Conservation (phyloP, 2,797 vertebrate genomes). For the Smutsia gigantea region DNA sequence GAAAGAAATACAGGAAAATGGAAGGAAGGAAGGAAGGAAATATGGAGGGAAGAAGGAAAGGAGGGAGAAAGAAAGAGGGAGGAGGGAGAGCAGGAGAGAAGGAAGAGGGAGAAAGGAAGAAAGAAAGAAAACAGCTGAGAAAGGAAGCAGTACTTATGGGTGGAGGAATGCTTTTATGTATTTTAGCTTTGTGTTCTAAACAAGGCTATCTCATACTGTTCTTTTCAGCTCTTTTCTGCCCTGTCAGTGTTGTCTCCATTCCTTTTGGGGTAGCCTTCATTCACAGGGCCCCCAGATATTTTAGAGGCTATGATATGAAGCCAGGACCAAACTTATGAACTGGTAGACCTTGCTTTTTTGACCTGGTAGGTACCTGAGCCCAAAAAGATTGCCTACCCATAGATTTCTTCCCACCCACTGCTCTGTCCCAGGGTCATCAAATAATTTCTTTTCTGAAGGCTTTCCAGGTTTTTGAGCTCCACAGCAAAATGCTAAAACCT, state of each 20-base stretch:
- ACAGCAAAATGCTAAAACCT: conserved; percentile 48
- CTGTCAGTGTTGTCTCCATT: neutral
- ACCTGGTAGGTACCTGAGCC: neutral
- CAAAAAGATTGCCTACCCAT: neutral
- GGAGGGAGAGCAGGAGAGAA: too few relatives aligned
- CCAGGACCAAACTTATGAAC: neutral
- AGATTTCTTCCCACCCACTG: neutral
- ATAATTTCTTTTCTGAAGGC: conserved; percentile 11
- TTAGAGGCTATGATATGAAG: neutral
- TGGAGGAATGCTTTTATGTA: neutral
- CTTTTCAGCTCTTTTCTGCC: neutral
- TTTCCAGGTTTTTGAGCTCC: conserved; percentile 28
- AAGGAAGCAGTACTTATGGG: neutral
- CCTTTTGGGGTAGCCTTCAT: neutral
- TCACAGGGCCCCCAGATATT: neutral
- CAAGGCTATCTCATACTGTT: neutral
- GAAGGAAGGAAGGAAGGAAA: fast-evolving
- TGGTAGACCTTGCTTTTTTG: neutral
- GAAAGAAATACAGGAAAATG: fast-evolving
- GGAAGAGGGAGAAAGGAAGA: neutral
- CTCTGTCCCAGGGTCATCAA: neutral
- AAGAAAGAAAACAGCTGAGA: neutral
- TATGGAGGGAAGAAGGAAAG: neutral
- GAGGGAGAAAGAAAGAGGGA: fast-evolving
- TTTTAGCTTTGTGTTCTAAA: neutral